A percentile compares a stretch with the other conserved stretches of the same genome.
phyloP scores from a whole-genome alignment of 2,113 vertebrate species.

The Daphoenositta chrysoptera region DNA sequence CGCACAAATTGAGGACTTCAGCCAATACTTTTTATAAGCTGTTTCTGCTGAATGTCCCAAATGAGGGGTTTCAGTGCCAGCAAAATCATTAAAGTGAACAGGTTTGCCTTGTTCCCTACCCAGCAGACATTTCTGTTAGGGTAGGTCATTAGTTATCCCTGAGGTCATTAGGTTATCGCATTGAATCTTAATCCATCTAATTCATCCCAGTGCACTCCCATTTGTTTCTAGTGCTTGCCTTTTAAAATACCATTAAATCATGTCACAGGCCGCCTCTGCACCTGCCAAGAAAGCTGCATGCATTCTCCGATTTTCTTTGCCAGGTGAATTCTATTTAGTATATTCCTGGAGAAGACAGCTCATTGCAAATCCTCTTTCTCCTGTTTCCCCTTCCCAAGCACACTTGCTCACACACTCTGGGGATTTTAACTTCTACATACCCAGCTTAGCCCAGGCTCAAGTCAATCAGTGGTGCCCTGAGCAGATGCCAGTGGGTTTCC shows the following conservation, averaged over 20 bases:
- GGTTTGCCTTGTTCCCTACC: slow-evolving; percentile 8
- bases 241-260: slow-evolving; percentile 55
- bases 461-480: not conserved
- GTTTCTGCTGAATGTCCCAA: slow-evolving; percentile 1
- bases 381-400: slow-evolving; percentile 7
- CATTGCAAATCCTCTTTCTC: slow-evolving; percentile 14
- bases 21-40: slow-evolving; percentile 18
- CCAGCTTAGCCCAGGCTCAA: not conserved
- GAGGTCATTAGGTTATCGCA: slow-evolving; percentile 42
- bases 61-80: slow-evolving; percentile 22
- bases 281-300: slow-evolving; percentile 42
- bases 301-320: not conserved
- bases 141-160: slow-evolving; percentile 56
- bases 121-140: slow-evolving; percentile 37
- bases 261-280: slow-evolving; percentile 12
- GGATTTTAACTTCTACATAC: not conserved
- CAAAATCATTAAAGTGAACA: slow-evolving; percentile 34
- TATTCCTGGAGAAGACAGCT: slow-evolving; percentile 30
- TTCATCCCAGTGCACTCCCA: slow-evolving; percentile 31
- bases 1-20: slow-evolving; percentile 14
- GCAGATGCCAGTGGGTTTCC: not conserved
- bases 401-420: not conserved
- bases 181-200: slow-evolving; percentile 57
- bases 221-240: slow-evolving; percentile 44
- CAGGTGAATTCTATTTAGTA: slow-evolving; percentile 29